Base-by-base conservation (phyloP, 2,113 vertebrate species). In the Hippocampus zosterae region DNA sequence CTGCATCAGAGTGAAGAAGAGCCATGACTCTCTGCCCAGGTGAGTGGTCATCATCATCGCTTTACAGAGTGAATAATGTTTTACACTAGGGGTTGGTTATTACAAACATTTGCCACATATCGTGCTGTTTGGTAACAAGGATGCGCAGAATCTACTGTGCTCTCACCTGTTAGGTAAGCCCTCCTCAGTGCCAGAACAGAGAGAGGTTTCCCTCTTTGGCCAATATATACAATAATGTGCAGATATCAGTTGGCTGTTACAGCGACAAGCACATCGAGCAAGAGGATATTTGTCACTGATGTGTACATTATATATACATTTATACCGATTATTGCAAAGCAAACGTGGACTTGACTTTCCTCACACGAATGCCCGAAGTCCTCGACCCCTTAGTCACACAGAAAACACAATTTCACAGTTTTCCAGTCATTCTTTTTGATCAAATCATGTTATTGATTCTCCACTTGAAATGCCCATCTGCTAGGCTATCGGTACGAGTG, bases 1-100 rank as follows among this genome's bases (percentile, higher is more conserved):
- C 74, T 97, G 94, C 78, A 91, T 97, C 70, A 90, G 91, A 72
- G 92, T 95, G 53, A 92, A 92, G 83, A 96, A 92, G 87, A 88
- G 76, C 72, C 76, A 72, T 0, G 93, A 96, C 44, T 81, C 90
- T 68, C 72, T 91, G 8, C 94, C 95, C 48, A 94, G 92, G 95
- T 96, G 56, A 53, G 50, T 53, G 8, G 2, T 41, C 3, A 8
- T 66, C 16, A 65, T 25, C 25, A 18, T 18, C 13, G 6, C 21
- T n/a, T 53, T n/a, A 5, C 21, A 53, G 18, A 53, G 52, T 53
- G 52, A n/a, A 8, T 52, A 52, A 52, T 19, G 52, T 3, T 53
- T 53, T n/a, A 53, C 21, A n/a, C 21, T 8, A 52, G 48, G 19
- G 18, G 5, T 52, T 52, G 46, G 15, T 48, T 16, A 18, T 48